phyloP scores from a whole-genome alignment of 2,113 vertebrate genomes.

The Gopherus flavomarginatus region DNA sequence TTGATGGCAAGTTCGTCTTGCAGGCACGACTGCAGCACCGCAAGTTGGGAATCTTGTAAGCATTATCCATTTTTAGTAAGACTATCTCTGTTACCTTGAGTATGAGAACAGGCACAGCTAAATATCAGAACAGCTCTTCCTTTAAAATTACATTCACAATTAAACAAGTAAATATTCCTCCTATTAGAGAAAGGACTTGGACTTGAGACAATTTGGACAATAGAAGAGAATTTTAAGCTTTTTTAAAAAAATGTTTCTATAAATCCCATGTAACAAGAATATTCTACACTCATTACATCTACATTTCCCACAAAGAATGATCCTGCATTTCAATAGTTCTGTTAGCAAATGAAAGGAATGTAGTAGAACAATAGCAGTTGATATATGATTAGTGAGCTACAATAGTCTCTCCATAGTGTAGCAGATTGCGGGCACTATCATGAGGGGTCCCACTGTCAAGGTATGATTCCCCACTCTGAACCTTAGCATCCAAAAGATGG shows the following conservation, averaged over 20 bases:
- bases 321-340: neutral
- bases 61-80: conserved; percentile 85
- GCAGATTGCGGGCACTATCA: no score
- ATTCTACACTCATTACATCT: neutral
- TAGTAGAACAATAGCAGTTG: neutral
- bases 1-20: conserved; percentile 89
- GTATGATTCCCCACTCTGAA: no score
- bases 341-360: neutral
- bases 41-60: conserved; percentile 86
- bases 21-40: conserved; percentile 70
- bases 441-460: no score
- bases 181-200: neutral
- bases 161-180: neutral
- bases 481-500: no score
- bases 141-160: neutral
- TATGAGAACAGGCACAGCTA: neutral
- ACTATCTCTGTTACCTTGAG: conserved; percentile 81
- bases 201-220: neutral
- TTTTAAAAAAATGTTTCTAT: neutral
- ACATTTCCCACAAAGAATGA: neutral
- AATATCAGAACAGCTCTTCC: neutral
- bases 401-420: neutral
- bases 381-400: neutral
- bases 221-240: neutral
- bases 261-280: neutral